Evolutionary conservation across 2,113 vertebrate species (phyloP).

Genomic region (Scolopax mira): DNA sequence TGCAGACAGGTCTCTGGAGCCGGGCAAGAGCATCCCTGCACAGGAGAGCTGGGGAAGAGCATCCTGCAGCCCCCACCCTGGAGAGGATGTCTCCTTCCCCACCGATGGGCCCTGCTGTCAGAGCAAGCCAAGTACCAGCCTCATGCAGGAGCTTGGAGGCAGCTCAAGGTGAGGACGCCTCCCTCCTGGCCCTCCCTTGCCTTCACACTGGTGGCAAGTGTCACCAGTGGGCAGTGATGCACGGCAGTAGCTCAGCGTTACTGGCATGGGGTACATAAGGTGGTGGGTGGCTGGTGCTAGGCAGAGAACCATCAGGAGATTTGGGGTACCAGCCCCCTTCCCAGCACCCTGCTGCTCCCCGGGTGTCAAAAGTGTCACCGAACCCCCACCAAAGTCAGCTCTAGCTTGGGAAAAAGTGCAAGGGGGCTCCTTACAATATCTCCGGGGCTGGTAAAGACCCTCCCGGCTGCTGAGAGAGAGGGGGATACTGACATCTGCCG

Average conservation of each 20-base stretch:
- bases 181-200: not conserved
- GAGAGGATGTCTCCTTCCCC: not conserved
- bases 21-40: not conserved
- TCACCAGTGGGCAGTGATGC: not conserved
- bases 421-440: not conserved
- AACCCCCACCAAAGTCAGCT: not conserved
- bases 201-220: not conserved
- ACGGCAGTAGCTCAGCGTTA: not conserved
- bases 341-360: not conserved
- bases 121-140: not conserved
- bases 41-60: not conserved
- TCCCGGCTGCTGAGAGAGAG: not conserved
- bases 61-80: not conserved
- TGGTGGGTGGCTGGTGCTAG: not conserved
- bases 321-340: not conserved
- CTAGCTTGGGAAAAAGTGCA: not conserved
- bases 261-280: not conserved
- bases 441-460: not conserved
- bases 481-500: conserved; percentile 63
- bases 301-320: not conserved
- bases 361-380: not conserved
- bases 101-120: accelerated
- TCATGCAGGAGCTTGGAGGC: not conserved
- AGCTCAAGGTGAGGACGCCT: not conserved
- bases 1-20: not conserved